Evolutionary conservation across 2,888 invertebrate genomes (phyloP).

Genomic region (Cephus rjabovi): DNA sequence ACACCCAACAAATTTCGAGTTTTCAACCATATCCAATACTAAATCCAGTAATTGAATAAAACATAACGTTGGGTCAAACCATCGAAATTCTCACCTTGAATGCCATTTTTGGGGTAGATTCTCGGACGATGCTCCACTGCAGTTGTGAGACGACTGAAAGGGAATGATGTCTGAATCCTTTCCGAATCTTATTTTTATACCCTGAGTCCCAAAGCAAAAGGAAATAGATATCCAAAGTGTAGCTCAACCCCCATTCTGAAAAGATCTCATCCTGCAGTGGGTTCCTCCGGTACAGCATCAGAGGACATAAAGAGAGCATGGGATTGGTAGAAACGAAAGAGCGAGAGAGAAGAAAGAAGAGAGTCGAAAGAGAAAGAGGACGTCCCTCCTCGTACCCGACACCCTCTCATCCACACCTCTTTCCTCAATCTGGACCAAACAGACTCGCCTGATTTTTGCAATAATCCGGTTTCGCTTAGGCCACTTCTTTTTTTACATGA

Average conservation of each 20-base stretch:
- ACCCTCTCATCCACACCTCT: neutral
- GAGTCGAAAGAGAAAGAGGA: too few relatives aligned
- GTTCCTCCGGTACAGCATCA: neutral
- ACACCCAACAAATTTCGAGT: too few relatives aligned
- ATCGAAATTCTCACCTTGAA: constrained; percentile 38
- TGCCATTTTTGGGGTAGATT: constrained; percentile 49
- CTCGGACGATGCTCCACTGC: constrained; percentile 41
- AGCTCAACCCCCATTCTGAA: too few relatives aligned
- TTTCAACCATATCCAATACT: too few relatives aligned
- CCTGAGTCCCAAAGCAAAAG: neutral
- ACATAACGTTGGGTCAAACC: too few relatives aligned
- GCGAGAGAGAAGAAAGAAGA: too few relatives aligned
- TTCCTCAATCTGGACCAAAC: neutral
- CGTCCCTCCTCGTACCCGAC: too few relatives aligned
- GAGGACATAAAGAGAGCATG: too few relatives aligned
- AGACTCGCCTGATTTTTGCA: neutral
- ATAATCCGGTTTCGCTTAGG: neutral
- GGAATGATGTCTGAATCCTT: constrained; percentile 12
- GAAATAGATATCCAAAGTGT: neutral
- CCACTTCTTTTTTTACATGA: too few relatives aligned
- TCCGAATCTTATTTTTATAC: constrained; percentile 16
- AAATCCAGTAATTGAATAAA: too few relatives aligned
- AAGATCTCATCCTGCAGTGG: neutral
- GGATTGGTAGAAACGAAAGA: too few relatives aligned
- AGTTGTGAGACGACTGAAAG: neutral